Evolutionary conservation across 2,888 invertebrate genomes (phyloP).

Genomic region (Habroteleia sp.): DNA sequence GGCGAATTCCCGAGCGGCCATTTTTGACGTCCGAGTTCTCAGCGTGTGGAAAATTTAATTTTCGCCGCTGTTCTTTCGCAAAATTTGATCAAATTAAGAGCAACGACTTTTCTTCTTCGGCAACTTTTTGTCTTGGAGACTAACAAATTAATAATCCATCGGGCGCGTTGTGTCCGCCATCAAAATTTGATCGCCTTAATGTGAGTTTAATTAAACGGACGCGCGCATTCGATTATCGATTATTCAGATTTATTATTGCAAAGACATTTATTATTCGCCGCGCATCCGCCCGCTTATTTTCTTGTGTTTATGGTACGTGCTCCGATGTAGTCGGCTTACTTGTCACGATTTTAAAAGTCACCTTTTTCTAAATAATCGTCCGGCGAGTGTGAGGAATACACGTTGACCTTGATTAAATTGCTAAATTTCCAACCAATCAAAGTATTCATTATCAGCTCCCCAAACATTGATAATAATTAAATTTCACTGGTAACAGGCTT

Average conservation of each 20-base stretch:
- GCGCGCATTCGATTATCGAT: constrained; percentile 36
- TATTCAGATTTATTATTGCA: constrained; percentile 53
- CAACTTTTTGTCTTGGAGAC: constrained; percentile 13
- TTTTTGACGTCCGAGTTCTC: constrained; percentile 39
- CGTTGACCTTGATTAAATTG: too few relatives aligned
- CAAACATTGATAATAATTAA: too few relatives aligned
- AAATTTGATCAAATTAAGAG: constrained; percentile 3
- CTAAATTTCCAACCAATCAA: too few relatives aligned
- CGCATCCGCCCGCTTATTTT: constrained; percentile 47
- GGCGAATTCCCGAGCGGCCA: constrained; percentile 35
- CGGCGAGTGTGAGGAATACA: constrained; percentile 6
- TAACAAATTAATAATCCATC: constrained; percentile 40
- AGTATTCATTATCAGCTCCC: too few relatives aligned
- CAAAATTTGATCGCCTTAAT: constrained; percentile 33
- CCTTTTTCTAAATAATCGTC: constrained; percentile 17
- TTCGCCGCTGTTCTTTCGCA: constrained; percentile 1
- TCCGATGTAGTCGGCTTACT: constrained; percentile 28
- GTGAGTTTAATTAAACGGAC: constrained; percentile 45
- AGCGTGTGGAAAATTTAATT: constrained; percentile 18
- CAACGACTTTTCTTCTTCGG: background rate
- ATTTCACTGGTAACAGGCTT: too few relatives aligned
- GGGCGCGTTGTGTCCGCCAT: background rate
- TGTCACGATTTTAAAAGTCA: constrained; percentile 15
- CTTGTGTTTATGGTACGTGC: constrained; percentile 51
- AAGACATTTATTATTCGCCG: constrained; percentile 42